These are phyloP conservation scores for Mayetiola destructor DNA, from an alignment of 2,888 invertebrate species.

Conservation along the genomic window DNA sequence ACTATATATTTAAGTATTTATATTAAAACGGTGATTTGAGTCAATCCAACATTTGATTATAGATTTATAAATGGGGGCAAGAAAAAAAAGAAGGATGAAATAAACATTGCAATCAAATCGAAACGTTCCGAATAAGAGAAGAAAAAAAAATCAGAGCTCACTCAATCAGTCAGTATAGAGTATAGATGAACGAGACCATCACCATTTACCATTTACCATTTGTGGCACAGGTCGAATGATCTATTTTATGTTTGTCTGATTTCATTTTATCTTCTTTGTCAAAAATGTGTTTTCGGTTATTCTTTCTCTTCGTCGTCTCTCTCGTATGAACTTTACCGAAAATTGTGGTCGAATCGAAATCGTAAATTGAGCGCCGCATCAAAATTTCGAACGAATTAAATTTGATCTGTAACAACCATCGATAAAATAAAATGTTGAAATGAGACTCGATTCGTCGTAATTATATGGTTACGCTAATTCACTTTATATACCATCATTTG, in stretches of 20 bases:
- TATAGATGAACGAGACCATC: not conserved
- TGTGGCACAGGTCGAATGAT: constrained; percentile 1
- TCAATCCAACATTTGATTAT: constrained; percentile 9
- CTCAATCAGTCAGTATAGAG: not conserved
- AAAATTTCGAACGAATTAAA: no score
- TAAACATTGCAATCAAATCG: constrained; percentile 7
- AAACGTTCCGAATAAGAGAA: no score
- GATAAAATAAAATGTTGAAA: constrained; percentile 10
- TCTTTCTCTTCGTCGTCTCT: not conserved
- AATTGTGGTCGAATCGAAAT: constrained; percentile 8
- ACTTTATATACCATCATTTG: not conserved
- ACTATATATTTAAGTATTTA: constrained; percentile 9
- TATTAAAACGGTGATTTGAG: constrained; percentile 12
- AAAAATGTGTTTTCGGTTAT: not conserved
- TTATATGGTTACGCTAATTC: constrained; percentile 9
- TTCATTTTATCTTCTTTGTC: no score
- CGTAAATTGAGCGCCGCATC: no score
- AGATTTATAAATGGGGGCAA: no score
- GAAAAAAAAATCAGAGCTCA: not conserved
- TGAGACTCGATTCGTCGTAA: not conserved
- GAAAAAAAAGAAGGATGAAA: constrained; percentile 6
- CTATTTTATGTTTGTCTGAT: no score
- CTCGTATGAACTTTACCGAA: constrained; percentile 11
- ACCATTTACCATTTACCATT: not conserved
- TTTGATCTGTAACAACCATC: no score